A percentile compares a stretch with the other conserved stretches of the same genome.
These are phyloP conservation scores for Drosophila rhopaloa DNA, from an alignment of 1,140 invertebrate genomes.

Conservation along the genomic window DNA sequence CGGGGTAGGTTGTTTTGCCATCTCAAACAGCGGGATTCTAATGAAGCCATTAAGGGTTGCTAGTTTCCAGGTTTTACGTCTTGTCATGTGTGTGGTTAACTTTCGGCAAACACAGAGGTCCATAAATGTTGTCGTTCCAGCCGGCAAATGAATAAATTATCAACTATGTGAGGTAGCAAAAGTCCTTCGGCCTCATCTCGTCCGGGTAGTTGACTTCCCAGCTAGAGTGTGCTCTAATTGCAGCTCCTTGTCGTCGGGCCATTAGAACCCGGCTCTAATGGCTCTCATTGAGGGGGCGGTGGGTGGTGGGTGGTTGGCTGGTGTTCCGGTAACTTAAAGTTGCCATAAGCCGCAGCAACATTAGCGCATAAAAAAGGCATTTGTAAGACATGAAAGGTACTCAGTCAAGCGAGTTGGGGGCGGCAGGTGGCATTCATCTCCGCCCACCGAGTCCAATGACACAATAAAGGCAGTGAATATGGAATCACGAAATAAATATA, in stretches of 20 bases:
- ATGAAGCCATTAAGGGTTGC: conserved; percentile 78
- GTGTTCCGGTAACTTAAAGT: conserved; percentile 43
- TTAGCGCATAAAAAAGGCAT: conserved; percentile 81
- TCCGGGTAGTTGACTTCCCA: conserved; percentile 41
- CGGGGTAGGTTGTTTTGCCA: conserved; percentile 4
- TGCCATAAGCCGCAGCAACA: conserved; percentile 66
- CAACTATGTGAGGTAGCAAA: conserved; percentile 69
- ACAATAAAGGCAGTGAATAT: conserved; percentile 30
- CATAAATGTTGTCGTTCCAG: conserved; percentile 44
- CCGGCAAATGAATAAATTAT: conserved; percentile 80
- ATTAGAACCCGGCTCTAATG: conserved; percentile 71
- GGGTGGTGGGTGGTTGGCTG: conserved; percentile 12
- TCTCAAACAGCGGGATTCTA: conserved; percentile 32
- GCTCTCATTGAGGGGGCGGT: conserved; percentile 38
- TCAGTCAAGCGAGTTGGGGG: conserved; percentile 55
- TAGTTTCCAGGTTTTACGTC: conserved; percentile 17
- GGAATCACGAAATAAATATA: neutral
- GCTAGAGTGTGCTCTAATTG: conserved; percentile 63
- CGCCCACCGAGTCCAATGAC: conserved; percentile 8
- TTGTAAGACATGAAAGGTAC: conserved; percentile 80
- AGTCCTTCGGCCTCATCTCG: conserved; percentile 48
- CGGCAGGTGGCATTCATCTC: conserved; percentile 23
- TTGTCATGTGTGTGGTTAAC: conserved; percentile 65
- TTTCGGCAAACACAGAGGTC: conserved; percentile 62
- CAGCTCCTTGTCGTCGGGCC: conserved; percentile 76